These are phyloP conservation scores for Erannis defoliaria DNA, from an alignment of 2,888 invertebrate species.

Conservation along the genomic window DNA sequence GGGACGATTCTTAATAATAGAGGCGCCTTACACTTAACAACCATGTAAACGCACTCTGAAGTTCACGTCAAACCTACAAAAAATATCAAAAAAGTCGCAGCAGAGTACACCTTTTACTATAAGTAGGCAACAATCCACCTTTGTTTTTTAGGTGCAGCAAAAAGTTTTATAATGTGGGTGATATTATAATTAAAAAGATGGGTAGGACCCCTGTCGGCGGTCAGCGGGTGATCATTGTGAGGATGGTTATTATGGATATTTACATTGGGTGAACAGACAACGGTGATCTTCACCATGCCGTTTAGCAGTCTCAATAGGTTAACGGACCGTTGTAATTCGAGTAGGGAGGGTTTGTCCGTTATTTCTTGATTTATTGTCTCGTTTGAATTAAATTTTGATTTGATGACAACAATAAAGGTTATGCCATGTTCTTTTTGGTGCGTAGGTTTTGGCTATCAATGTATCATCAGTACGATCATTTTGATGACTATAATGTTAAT, in stretches of 20 bases:
- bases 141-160: constrained; percentile 46
- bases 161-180: constrained; percentile 78
- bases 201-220: constrained; percentile 68
- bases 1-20: neutral
- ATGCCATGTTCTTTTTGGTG: constrained; percentile 14
- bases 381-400: constrained; percentile 37
- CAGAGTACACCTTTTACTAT: constrained; percentile 18
- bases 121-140: constrained; percentile 17
- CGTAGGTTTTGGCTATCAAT: no score
- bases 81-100: constrained; percentile 2
- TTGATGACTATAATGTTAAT: no score
- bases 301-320: constrained; percentile 39
- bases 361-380: constrained; percentile 44
- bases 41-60: constrained; percentile 19
- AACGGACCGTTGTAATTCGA: constrained; percentile 51
- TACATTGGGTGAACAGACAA: constrained; percentile 74
- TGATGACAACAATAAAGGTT: constrained; percentile 30
- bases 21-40: constrained; percentile 9
- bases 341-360: constrained; percentile 51
- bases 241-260: constrained; percentile 81
- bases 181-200: constrained; percentile 85
- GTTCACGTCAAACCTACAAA: constrained; percentile 12
- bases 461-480: no score
- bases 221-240: constrained; percentile 79
- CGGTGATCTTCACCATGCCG: constrained; percentile 47